A percentile compares a stretch with the other conserved stretches of the same genome.
Conservation (phyloP, 1,140 invertebrate genomes). For the Drosophila dunni region DNA sequence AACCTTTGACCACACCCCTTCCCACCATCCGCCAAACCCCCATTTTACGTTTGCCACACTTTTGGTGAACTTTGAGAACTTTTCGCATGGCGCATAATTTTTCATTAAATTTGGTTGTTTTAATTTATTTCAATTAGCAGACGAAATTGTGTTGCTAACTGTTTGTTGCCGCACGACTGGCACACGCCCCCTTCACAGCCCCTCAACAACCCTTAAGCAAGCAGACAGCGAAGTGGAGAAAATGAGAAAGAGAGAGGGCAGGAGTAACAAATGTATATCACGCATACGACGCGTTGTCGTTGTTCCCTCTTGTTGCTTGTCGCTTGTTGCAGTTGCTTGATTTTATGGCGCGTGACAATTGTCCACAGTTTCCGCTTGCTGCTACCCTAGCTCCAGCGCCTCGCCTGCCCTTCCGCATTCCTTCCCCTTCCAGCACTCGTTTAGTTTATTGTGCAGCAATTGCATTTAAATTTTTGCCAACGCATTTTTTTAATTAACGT, state of each 20-base stretch:
- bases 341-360: conserved; percentile 83
- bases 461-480: conserved; percentile 79
- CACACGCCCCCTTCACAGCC: conserved; percentile 25
- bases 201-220: background rate
- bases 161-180: conserved; percentile 57
- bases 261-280: conserved; percentile 38
- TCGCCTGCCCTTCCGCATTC: background rate
- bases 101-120: conserved; percentile 63
- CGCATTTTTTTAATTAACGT: conserved; percentile 80
- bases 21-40: background rate
- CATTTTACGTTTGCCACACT: background rate
- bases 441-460: conserved; percentile 74
- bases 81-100: conserved; percentile 43
- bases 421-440: background rate
- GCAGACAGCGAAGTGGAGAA: background rate
- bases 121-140: conserved; percentile 81
- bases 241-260: background rate
- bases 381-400: too few relatives aligned
- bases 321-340: conserved; percentile 51
- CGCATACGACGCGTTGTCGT: conserved; percentile 62
- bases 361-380: conserved; percentile 42
- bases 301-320: conserved; percentile 4
- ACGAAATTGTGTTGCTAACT: conserved; percentile 67
- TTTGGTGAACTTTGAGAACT: conserved; percentile 12
- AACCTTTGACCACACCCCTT: too few relatives aligned